Evolutionary conservation across 2,888 invertebrate genomes (phyloP), one percentile per base, ranked within the genome.

Genomic region (Biston betularia): DNA sequence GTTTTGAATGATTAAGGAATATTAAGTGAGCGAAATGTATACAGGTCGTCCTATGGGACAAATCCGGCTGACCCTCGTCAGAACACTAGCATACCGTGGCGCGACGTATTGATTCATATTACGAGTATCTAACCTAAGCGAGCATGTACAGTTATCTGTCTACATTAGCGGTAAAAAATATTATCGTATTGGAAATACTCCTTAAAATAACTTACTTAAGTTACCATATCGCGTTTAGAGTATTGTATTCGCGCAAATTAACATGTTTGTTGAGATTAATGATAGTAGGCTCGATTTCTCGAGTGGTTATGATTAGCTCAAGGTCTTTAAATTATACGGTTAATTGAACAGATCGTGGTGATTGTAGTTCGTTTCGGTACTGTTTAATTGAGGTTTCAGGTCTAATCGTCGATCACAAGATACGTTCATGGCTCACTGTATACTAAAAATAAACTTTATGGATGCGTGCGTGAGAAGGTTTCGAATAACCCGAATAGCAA

Each of bases 381-480:
- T 76, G 81, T 80, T 87, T 91, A 90, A 90, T 90, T 89, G 85
- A 82, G 79, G 85, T 81, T 83, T 81, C 75, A 80, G 83, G 80
- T 82, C 78, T 89, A 87, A 89, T 88, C 84, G 84, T 74, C 83
- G 86, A 90, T 92, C 84, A 84, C 81, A 79, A 86, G 90, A 89
- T 89, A 89, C 81, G 84, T 84, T 78, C 79, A 79, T 82, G 76
- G 83, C 86, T 79, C 77, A 80, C 81, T 76, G 76, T 74, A 65
- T 76, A 81, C 91, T 87, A 89, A 92, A 90, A 92, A 92, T 92
- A 90, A 86, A 87, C 82, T 88, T 89, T 88, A 88, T 89, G 78
- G 85, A 87, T 80, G 83, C 84, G 88, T 91, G 92, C 90, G 89
- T 89, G 88, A 86, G 84, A 84, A 85, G 83, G 86, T 82, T 86